Percentiles rank a stretch among this genome's conserved stretches.
Conservation (phyloP, 2,797 vertebrate species). For the Hemitrygon akajei region DNA sequence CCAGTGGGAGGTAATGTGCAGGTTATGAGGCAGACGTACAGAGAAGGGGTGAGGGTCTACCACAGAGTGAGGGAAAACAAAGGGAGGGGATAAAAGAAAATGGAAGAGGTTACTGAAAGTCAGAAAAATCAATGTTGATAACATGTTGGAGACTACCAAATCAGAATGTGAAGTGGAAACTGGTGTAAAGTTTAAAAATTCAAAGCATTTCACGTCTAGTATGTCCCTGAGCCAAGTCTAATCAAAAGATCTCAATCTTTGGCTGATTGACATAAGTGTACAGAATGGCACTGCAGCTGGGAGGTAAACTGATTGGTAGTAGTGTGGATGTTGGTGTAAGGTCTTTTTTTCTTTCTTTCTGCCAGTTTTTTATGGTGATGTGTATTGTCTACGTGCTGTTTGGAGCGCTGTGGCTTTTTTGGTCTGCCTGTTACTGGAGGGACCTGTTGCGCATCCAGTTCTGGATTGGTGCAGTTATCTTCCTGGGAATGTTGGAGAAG, state of each 20-base stretch:
- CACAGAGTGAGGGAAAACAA: too few species aligned
- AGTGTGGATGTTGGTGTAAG: neutral
- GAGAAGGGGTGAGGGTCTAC: too few species aligned
- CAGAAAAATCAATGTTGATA: too few species aligned
- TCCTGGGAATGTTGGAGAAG: slow-evolving; percentile 82
- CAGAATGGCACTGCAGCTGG: neutral
- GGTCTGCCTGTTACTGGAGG: slow-evolving; percentile 83
- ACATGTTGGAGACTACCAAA: too few species aligned
- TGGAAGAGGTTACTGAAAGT: too few species aligned
- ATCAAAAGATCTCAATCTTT: neutral
- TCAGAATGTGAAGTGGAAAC: neutral
- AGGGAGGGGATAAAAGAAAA: too few species aligned
- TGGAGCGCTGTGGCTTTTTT: slow-evolving; percentile 74
- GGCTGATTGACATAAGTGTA: neutral
- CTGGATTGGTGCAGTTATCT: slow-evolving; percentile 82
- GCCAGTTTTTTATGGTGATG: slow-evolving; percentile 85
- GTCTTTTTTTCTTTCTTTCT: slow-evolving; percentile 37
- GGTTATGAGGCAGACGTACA: too few species aligned
- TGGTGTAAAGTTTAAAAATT: neutral
- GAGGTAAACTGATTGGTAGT: neutral
- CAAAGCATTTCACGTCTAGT: neutral
- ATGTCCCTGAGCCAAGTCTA: neutral
- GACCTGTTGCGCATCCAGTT: slow-evolving; percentile 82
- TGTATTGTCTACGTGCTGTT: slow-evolving; percentile 76
- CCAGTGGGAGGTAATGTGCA: too few species aligned